Percentiles rank a stretch among this genome's conserved stretches.
Conservation (phyloP, 2,113 vertebrate species). For the Pseudorectes ferrugineus region DNA sequence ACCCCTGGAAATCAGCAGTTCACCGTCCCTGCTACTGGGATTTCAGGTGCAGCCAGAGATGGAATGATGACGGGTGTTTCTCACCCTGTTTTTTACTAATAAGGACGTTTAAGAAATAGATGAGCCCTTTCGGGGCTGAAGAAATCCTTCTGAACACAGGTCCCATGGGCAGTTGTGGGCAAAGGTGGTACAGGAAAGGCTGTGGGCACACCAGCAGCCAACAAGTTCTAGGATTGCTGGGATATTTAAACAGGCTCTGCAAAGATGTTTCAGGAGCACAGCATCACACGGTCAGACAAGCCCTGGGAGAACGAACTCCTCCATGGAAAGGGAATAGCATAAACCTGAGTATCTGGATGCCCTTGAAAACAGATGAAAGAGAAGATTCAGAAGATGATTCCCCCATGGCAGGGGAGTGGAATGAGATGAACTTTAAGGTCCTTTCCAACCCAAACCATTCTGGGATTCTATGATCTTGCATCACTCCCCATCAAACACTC, state of each 20-base stretch:
- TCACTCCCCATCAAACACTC: background rate
- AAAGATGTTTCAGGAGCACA: accelerated
- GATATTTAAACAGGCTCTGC: background rate
- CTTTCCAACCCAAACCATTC: background rate
- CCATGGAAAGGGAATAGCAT: background rate
- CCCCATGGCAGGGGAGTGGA: background rate
- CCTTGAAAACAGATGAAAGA: background rate
- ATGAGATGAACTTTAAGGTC: background rate
- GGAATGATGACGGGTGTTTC: background rate
- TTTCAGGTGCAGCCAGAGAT: background rate
- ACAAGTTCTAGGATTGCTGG: background rate
- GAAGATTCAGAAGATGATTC: background rate
- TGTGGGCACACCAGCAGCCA: background rate
- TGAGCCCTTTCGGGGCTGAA: background rate
- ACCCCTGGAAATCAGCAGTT: background rate
- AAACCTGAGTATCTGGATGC: background rate
- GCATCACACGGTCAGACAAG: accelerated
- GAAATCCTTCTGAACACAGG: background rate
- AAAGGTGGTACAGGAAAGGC: background rate
- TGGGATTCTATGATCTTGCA: background rate
- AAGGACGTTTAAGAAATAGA: background rate
- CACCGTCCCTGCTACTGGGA: accelerated
- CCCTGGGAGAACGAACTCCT: background rate
- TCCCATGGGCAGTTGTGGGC: accelerated
- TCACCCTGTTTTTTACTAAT: accelerated